Conservation (phyloP, 2,113 vertebrate genomes). For the Mystacornis crossleyi region DNA sequence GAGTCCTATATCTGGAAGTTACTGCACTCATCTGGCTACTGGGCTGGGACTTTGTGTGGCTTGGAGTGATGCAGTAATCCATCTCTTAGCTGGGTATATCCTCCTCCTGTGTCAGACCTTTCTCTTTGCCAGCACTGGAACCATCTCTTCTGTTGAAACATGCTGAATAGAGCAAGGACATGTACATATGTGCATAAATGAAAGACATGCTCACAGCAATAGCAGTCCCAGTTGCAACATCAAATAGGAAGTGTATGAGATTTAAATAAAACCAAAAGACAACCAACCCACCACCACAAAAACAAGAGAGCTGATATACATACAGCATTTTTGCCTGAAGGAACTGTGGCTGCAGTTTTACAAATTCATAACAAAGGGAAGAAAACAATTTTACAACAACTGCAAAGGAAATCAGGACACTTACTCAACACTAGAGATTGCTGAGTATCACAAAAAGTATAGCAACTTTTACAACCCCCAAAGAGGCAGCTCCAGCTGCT, state of each 20-base stretch:
- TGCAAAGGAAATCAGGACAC: not conserved
- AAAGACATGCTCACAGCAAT: not conserved
- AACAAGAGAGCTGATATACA: not conserved
- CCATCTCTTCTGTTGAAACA: not conserved
- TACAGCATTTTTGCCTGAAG: not conserved
- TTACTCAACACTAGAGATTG: fast-evolving
- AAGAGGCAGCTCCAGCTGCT: not conserved
- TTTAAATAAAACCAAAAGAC: not conserved
- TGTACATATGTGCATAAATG: not conserved
- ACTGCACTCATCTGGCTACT: not conserved
- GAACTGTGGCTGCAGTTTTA: not conserved
- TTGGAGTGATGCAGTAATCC: not conserved
- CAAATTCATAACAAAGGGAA: not conserved
- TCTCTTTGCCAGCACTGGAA: not conserved
- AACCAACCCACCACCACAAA: not conserved
- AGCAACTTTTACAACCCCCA: not conserved
- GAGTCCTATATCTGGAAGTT: not conserved
- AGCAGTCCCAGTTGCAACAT: not conserved
- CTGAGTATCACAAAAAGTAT: not conserved
- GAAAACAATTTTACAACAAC: not conserved
- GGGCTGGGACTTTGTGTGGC: not conserved
- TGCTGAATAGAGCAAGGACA: not conserved
- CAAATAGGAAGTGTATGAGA: not conserved
- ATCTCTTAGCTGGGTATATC: not conserved
- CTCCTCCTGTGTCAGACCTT: not conserved